Base-by-base conservation (phyloP, 1,140 invertebrate species). In the Paraescarpia echinospica region DNA sequence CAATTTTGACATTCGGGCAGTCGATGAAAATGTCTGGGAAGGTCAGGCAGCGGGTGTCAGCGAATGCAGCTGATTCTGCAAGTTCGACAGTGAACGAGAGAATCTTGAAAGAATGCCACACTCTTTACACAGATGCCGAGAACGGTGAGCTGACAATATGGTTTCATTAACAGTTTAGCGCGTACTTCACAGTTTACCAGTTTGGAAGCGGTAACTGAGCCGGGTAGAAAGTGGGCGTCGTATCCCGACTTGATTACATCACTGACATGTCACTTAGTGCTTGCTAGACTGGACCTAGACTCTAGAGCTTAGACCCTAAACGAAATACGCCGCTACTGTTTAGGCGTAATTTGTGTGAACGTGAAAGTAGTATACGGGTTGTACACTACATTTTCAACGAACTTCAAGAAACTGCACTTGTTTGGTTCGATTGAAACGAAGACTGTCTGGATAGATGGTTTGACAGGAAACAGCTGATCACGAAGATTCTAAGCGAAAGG, bases 91-190 rank as follows among this genome's bases (percentile, higher is more conserved):
- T 97, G 51, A 97, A 97, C 95, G 97, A 97, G 94, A 95, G 95
- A 93, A 97, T 97, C 93, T 94, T 97, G 89, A 96, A 96, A 94
- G 97, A 97, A 94, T 97, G 97, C 94, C 97, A 97, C 94, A 95
- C 94, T n/a, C 94, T 97, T 1, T 97, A 97, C 94, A 96, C 95
- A 35, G 96, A 97, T 93, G 95, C 96, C 33, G 96, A 97, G 91
- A 96, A 96, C 95, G 97, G 97, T 97, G 95, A 94, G 94, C 90
- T n/a, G 14, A 77, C 22, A 33, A 91, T 91, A 35, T 92, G 41
- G 88, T 91, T 90, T 35, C 1, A 77, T 77, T 77, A 0, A 77
- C 59, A 77, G 59, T 77, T 77, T 31, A 77, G 59, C 59, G 59
- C 59, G 59, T 77, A 77, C 59, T 77, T 77, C 59, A 77, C 59